Evolutionary conservation across 1,140 invertebrate species (phyloP), one percentile per base, ranked within the genome.

Genomic region (Drosophila ercepeae): DNA sequence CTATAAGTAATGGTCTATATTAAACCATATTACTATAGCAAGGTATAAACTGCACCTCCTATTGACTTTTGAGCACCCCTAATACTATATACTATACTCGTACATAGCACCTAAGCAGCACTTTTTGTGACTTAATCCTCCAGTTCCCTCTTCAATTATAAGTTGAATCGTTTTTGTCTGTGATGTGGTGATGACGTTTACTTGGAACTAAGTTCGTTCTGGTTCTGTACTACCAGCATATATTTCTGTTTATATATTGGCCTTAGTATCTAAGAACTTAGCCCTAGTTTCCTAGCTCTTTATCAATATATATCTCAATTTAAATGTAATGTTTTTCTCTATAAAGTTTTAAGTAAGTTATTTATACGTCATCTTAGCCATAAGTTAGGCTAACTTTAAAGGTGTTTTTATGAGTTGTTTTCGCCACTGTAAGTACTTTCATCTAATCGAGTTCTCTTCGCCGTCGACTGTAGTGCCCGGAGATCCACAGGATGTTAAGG

Each of bases 401-500:
- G 21, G 19, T 42, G 16, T 18, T 44, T 7, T 48, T 36, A 27
- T 9, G 39, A 54, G 19, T 32, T 39, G 5, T 32, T 34, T 54
- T 50, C 52, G 16, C n/a, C 14, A 9, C 49, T 82, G 46, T 84
- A 19, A 58, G 48, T 69, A 3, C 65, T 51, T 36, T 68, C 67
- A 41, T 49, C 77, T 86, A 86, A 86, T 82, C 53, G 34, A 9
- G 5, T 55, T 58, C 51, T 92, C 64, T 82, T 93, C 94, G 58
- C 92, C 78, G 53, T 77, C 75, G 71, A 70, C 55, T 73, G 49
- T 94, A 99, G 98, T 99, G 93, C 98, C 98, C 67, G 98, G 98
- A 69, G 96, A 98, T 92, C 98, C 98, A 41, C 95, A 97, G 90
- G 96, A 97, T 82, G 97, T 99, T 27, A 95, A 95, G 91, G 96